Percentiles rank a stretch among this genome's conserved stretches.
These are phyloP conservation scores for Myotis brandtii DNA, from an alignment of 2,113 vertebrate species.

Conservation along the genomic window DNA sequence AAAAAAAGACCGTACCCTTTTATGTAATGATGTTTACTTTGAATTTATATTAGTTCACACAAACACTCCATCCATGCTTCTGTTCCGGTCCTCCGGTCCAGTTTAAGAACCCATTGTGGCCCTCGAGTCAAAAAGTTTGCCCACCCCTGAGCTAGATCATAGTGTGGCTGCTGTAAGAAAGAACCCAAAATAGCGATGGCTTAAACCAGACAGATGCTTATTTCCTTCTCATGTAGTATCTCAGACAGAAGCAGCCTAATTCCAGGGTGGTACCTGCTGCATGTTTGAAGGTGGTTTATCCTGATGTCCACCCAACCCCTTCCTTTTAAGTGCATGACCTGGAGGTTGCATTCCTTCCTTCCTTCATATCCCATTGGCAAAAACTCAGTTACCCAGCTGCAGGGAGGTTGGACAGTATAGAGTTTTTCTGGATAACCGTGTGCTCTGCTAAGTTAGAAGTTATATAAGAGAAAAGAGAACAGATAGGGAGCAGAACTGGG, in stretches of 20 bases:
- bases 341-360: neutral
- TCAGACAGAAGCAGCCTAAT: neutral
- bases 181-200: neutral
- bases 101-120: no score
- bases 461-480: neutral
- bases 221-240: neutral
- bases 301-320: neutral
- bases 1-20: no score
- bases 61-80: no score
- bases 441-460: neutral
- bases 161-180: neutral
- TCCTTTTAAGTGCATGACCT: neutral
- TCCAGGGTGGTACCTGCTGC: neutral
- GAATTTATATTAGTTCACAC: no score
- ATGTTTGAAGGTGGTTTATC: neutral
- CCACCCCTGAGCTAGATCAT: no score
- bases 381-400: neutral
- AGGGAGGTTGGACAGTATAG: conserved; percentile 1
- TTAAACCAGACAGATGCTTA: neutral
- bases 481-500: neutral
- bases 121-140: no score
- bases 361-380: neutral
- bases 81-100: no score
- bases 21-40: no score
- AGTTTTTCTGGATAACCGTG: neutral